Percentiles rank a stretch among this genome's conserved stretches.
phyloP scores from a whole-genome alignment of 2,888 invertebrate species.

The Lepetodrilus schrolli region DNA sequence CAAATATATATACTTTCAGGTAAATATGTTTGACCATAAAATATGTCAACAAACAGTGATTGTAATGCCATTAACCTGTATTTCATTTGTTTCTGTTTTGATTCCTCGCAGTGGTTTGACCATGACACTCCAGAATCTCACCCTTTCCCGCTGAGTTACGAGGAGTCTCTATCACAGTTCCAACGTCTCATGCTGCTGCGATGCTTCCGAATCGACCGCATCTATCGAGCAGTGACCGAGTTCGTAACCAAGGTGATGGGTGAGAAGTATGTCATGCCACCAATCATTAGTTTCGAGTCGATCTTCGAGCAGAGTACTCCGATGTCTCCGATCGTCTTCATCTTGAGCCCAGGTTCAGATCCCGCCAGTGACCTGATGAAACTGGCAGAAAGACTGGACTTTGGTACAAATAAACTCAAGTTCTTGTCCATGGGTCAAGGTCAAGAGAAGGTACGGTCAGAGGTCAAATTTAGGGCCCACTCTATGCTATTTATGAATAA shows the following conservation, averaged over 20 bases:
- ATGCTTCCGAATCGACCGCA: conserved; percentile 91
- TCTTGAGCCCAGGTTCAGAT: conserved; percentile 76
- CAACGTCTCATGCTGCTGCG: conserved; percentile 87
- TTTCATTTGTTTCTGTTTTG: too few species aligned
- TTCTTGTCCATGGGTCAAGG: conserved; percentile 77
- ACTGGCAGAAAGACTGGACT: conserved; percentile 75
- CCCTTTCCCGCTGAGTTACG: conserved; percentile 83
- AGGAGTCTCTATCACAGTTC: conserved; percentile 80
- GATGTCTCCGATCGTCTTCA: conserved; percentile 78
- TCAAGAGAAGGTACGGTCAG: conserved; percentile 73
- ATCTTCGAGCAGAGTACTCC: conserved; percentile 89
- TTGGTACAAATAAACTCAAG: conserved; percentile 75
- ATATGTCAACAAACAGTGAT: too few species aligned
- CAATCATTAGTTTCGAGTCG: conserved; percentile 87
- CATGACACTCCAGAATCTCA: conserved; percentile 86
- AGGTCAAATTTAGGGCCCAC: too few species aligned
- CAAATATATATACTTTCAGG: too few species aligned
- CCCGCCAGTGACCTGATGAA: conserved; percentile 76
- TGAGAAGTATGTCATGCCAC: conserved; percentile 91
- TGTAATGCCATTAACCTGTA: too few species aligned
- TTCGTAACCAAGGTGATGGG: conserved; percentile 90
- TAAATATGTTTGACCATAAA: too few species aligned
- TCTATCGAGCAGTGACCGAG: conserved; percentile 88
- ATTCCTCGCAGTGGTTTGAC: conserved; percentile 84
- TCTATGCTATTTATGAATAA: too few species aligned